Percentiles rank a stretch among this genome's conserved stretches.
These are phyloP conservation scores for Cuniculus paca DNA, from an alignment of 2,797 vertebrate species.

Conservation along the genomic window DNA sequence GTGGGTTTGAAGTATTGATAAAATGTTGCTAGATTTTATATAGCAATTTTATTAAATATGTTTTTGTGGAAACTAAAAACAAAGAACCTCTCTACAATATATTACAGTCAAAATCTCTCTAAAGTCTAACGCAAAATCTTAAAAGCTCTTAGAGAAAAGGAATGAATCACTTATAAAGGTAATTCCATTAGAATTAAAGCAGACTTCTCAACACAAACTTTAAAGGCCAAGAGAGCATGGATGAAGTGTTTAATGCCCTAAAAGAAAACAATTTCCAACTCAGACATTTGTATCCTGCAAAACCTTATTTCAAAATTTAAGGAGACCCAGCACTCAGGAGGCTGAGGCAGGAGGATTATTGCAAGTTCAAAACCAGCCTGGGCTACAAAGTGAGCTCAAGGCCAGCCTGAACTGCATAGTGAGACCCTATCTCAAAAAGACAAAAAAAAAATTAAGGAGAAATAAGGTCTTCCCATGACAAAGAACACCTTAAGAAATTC, in stretches of 20 bases:
- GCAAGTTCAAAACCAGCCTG: too few species aligned
- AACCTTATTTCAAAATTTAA: background rate
- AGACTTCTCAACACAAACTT: background rate
- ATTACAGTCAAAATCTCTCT: background rate
- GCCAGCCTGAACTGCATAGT: too few species aligned
- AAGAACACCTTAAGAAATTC: background rate
- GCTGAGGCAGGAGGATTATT: too few species aligned
- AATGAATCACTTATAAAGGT: background rate
- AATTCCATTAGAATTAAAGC: background rate
- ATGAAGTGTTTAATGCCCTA: background rate
- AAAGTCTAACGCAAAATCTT: background rate
- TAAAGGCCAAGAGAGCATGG: background rate
- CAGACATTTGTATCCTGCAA: background rate
- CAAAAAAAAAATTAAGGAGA: too few species aligned
- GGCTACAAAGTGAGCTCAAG: too few species aligned
- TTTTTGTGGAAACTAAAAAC: conserved; percentile 82
- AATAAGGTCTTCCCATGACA: background rate
- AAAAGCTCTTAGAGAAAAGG: background rate
- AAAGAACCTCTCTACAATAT: background rate
- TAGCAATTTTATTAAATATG: conserved; percentile 83
- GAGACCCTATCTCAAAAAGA: too few species aligned
- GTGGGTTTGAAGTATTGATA: conserved; percentile 69
- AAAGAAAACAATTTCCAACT: background rate
- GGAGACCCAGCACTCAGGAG: too few species aligned
- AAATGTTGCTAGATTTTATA: conserved; percentile 80